Conservation (phyloP, 2,113 vertebrate genomes). For the Indri indri region DNA sequence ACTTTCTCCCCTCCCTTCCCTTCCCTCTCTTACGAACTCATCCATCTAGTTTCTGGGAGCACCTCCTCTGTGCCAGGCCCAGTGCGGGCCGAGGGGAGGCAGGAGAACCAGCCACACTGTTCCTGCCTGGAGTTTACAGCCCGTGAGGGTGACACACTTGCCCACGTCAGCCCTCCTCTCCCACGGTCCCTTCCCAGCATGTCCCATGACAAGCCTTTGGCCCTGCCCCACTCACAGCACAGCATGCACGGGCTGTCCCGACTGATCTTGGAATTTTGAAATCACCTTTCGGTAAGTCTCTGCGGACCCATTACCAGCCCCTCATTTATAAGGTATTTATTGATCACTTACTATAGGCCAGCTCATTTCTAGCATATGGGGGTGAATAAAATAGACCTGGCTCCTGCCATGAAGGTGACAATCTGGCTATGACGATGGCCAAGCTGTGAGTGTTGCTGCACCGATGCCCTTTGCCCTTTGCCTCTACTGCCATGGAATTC, state of each 20-base stretch:
- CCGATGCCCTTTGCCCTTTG: background rate
- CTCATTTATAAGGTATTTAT: background rate
- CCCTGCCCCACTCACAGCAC: background rate
- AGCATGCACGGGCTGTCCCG: background rate
- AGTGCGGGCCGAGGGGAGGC: too few species aligned
- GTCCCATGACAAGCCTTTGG: background rate
- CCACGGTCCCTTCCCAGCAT: background rate
- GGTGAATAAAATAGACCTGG: background rate
- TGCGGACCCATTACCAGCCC: background rate
- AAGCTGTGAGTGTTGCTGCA: fast-evolving
- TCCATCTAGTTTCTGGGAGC: background rate
- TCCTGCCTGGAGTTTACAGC: background rate
- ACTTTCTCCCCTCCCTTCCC: background rate
- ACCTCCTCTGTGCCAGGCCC: background rate
- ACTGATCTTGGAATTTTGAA: background rate
- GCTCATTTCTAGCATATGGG: background rate
- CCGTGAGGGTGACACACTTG: fast-evolving
- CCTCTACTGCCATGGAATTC: background rate
- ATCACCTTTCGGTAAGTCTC: background rate
- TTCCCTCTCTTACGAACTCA: too few species aligned
- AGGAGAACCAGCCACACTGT: background rate
- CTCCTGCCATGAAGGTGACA: background rate
- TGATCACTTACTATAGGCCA: background rate
- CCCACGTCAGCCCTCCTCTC: background rate
- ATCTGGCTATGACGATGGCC: fast-evolving